A percentile compares a stretch with the other conserved stretches of the same genome.
Conservation (phyloP, 2,113 vertebrate genomes). For the Trochalopteron elliotii region DNA sequence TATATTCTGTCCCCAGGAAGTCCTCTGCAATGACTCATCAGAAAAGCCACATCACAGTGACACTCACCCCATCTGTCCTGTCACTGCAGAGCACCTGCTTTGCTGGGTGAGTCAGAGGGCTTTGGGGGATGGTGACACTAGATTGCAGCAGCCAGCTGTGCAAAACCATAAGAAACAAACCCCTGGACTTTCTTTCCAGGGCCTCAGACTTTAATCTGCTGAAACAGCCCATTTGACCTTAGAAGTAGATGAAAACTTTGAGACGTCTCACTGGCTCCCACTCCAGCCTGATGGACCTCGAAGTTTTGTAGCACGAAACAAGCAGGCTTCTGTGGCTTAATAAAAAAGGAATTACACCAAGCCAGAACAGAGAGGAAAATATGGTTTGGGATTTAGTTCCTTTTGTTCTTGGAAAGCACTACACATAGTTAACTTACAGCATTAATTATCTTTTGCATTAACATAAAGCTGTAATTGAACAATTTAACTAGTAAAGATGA, state of each 20-base stretch:
- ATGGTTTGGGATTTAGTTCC: not conserved
- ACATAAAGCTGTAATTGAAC: not conserved
- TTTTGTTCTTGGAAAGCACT: constrained; percentile 4
- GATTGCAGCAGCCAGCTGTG: not conserved
- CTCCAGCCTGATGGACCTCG: not conserved
- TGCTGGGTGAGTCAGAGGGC: not conserved
- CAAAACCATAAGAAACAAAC: not conserved
- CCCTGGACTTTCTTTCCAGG: not conserved
- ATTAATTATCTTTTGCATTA: constrained; percentile 14
- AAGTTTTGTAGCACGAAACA: not conserved
- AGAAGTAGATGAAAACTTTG: not conserved
- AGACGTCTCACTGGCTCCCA: not conserved
- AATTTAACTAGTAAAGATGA: not conserved
- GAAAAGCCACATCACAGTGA: not conserved
- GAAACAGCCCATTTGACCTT: not conserved
- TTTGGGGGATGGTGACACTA: not conserved
- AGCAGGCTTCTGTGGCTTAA: not conserved
- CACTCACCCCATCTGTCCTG: not conserved
- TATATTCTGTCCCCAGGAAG: not conserved
- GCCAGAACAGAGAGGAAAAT: not conserved
- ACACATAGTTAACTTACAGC: not conserved
- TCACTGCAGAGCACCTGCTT: not conserved
- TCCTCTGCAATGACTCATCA: not conserved
- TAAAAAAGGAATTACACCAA: not conserved
- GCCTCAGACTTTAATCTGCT: not conserved